phyloP scores from a whole-genome alignment of 2,888 invertebrate species.

The Euzophera pinguis region DNA sequence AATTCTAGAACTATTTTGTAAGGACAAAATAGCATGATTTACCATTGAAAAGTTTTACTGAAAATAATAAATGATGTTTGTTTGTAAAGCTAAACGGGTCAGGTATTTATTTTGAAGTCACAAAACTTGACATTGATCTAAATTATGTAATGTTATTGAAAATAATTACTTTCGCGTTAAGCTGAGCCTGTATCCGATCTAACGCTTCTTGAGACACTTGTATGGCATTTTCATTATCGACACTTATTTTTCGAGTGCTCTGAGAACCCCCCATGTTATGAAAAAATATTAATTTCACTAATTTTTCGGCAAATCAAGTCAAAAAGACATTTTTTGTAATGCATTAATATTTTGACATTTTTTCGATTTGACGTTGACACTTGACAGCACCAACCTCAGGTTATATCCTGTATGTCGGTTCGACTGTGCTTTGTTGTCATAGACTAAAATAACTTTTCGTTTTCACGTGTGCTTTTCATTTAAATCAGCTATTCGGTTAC shows the following conservation, averaged over 20 bases:
- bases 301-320: conserved; percentile 64
- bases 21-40: background rate
- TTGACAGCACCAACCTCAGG: background rate
- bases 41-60: background rate
- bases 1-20: no score
- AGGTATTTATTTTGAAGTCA: conserved; percentile 36
- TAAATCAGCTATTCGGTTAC: background rate
- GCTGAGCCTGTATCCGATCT: conserved; percentile 69
- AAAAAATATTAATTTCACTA: conserved; percentile 47
- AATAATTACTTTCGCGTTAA: conserved; percentile 65
- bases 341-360: conserved; percentile 16
- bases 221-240: conserved; percentile 72
- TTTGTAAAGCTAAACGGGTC: background rate
- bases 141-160: conserved; percentile 73
- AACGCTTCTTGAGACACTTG: conserved; percentile 74
- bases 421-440: background rate
- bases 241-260: conserved; percentile 75
- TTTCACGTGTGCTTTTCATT: no score
- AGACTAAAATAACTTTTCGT: background rate
- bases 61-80: background rate
- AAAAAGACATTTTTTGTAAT: conserved; percentile 63
- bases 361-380: background rate
- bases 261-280: conserved; percentile 79
- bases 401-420: no score
- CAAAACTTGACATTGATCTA: conserved; percentile 65